Evolutionary conservation across 2,113 vertebrate genomes (phyloP), one percentile per base, ranked within the genome.

Genomic region (Pachypanchax playfairii): DNA sequence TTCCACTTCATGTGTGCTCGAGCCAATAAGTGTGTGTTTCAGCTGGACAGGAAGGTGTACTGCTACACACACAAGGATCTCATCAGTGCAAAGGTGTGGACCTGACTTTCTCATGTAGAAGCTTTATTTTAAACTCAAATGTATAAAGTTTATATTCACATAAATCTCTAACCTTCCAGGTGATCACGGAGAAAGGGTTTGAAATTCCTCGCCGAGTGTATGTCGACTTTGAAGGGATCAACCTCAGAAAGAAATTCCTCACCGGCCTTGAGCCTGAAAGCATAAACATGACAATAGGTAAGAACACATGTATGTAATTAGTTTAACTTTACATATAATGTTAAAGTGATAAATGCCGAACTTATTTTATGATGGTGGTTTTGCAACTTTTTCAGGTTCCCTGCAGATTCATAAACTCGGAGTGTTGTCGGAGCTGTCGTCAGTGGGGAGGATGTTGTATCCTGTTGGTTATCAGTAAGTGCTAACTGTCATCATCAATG

Each of bases 1-100:
- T 97, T 93, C 80, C 95, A 97, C 87, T 97, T 96, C 87, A 96
- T 96, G 95, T 97, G 95, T 1, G 95, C 95, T 36, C 94, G 94
- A 24, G 87, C 88, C 43, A 87, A 91, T 48, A 91, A 85, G 67
- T 96, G 95, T 57, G 90, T 94, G 73, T 97, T 96, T 79, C 94
- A 96, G 87, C 87, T 90, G 3, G 95, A 97, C 88, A 94, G 93
- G 84, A 95, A 94, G 73, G 91, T 97, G 29, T 97, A 92, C 89
- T 97, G 95, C 82, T 87, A 85, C 84, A 92, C 91, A 54, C 95
- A 97, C 78, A 87, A 88, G 10, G 93, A 93, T 53, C 93, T 95
- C 39, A 79, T 94, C 60, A 93, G 90, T 55, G 91, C 85, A 31
- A 93, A 93, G 92, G 95, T 96, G 56, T 13, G 77, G 1, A 21